Conservation (phyloP, 2,888 invertebrate genomes). For the Phyllotreta striolata region DNA sequence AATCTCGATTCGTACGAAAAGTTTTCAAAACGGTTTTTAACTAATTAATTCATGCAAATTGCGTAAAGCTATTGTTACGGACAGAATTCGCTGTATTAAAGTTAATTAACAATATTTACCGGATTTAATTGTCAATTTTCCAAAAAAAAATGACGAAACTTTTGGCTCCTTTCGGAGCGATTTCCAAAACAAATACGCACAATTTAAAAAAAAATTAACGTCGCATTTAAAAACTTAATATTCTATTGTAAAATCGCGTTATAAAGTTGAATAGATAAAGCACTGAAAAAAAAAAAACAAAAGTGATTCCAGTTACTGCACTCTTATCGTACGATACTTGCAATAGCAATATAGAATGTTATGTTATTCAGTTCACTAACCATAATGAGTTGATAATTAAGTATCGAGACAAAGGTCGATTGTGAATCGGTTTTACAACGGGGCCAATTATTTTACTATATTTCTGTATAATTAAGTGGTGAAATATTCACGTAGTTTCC, state of each 20-base stretch:
- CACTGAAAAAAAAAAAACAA: not conserved
- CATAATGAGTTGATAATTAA: slow-evolving; percentile 18
- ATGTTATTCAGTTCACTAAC: slow-evolving; percentile 15
- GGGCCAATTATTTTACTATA: not conserved
- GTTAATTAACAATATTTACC: too few relatives aligned
- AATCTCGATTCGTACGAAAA: too few relatives aligned
- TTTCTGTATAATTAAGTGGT: not conserved
- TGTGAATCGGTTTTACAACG: slow-evolving; percentile 12
- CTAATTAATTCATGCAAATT: too few relatives aligned
- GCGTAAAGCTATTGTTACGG: too few relatives aligned
- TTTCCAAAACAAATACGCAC: too few relatives aligned
- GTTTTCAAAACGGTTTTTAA: too few relatives aligned
- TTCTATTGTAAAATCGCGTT: slow-evolving; percentile 10
- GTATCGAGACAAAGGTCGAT: slow-evolving; percentile 15
- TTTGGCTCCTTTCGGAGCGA: not conserved
- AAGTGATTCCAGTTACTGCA: slow-evolving; percentile 13
- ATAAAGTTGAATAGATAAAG: slow-evolving; percentile 7
- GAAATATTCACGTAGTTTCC: too few relatives aligned
- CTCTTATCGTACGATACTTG: not conserved
- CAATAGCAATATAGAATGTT: slow-evolving; percentile 6
- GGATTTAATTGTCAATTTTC: too few relatives aligned
- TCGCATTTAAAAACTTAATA: slow-evolving; percentile 1
- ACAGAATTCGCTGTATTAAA: too few relatives aligned
- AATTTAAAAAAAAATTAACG: too few relatives aligned
- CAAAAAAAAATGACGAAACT: not conserved